A percentile compares a stretch with the other conserved stretches of the same genome.
phyloP scores from a whole-genome alignment of 1,140 invertebrate species.

The Aphaenogaster floridana region DNA sequence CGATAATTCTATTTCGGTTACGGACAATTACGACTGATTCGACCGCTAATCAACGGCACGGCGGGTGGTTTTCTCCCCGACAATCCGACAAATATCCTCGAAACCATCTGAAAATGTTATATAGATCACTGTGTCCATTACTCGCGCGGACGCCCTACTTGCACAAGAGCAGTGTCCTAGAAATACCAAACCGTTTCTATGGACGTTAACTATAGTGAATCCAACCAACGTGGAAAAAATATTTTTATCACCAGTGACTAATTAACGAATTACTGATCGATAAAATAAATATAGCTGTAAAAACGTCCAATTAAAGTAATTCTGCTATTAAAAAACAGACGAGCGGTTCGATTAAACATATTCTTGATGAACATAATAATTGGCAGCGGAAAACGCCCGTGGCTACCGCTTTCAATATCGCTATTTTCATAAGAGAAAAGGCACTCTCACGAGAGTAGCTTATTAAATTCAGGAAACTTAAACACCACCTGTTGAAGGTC shows the following conservation, averaged over 20 bases:
- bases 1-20: slow-evolving; percentile 84
- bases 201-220: not conserved
- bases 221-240: not conserved
- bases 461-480: slow-evolving; percentile 77
- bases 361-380: slow-evolving; percentile 1
- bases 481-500: slow-evolving; percentile 77
- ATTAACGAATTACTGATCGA: not conserved
- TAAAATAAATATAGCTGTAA: not conserved
- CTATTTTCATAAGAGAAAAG: slow-evolving; percentile 23
- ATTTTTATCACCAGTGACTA: not conserved
- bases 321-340: slow-evolving; percentile 1
- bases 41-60: slow-evolving; percentile 82
- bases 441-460: slow-evolving; percentile 35
- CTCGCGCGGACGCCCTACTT: slow-evolving; percentile 37
- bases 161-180: not conserved
- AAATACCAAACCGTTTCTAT: not conserved
- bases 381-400: not conserved
- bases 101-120: slow-evolving; percentile 71
- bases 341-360: slow-evolving; percentile 17
- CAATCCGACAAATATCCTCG: slow-evolving; percentile 75
- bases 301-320: not conserved
- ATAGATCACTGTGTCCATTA: slow-evolving; percentile 40
- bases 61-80: slow-evolving; percentile 69
- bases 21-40: slow-evolving; percentile 83
- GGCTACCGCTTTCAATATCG: slow-evolving; percentile 6